Evolutionary conservation across 2,113 vertebrate species (phyloP), one percentile per base, ranked within the genome.

Genomic region (Arothron firmamentum): DNA sequence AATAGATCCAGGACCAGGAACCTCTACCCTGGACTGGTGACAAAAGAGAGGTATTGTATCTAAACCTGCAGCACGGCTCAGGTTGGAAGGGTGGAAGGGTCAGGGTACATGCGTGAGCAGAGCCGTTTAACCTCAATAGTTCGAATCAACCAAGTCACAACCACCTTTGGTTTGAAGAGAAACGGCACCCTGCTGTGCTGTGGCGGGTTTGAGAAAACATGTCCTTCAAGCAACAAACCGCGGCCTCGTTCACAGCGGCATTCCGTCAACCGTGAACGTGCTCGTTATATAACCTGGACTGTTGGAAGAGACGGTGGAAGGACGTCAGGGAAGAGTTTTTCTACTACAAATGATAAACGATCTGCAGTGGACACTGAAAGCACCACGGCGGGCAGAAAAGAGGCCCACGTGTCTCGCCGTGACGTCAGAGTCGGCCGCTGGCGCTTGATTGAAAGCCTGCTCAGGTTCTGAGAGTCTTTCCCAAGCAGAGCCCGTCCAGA

Each of bases 381-480:
- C 21, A 15, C 20, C 13, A 46, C 79, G 75, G 77, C 66, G 68
- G 65, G 65, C 61, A 46, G 50, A 60, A 41, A n/a, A 17, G 42
- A 62, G 52, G 49, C 60, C 62, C 16, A 59, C 59, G 47, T 72
- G 76, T 68, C 64, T 82, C 65, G 53, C 47, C 20, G 79, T 84
- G 82, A 85, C 77, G 67, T 84, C 75, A 84, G 73, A 66, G 81
- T 80, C 38, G 57, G 80, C 65, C 56, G 52, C 63, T 56, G 67
- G 67, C 62, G 71, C 76, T 78, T 83, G 82, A 84, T 84, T 87
- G 79, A 85, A 85, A 75, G 71, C 64, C 64, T 52, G 67, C 74
- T 79, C 72, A 52, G 77, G 77, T 85, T 83, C 77, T 77, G 83
- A 65, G 63, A 81, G 83, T 87, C 19, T 20, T 12, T 72, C 72